Percentiles rank a stretch among this genome's conserved stretches.
These are phyloP conservation scores for Aphelinus atriplicis DNA, from an alignment of 1,140 invertebrate species.

Conservation along the genomic window DNA sequence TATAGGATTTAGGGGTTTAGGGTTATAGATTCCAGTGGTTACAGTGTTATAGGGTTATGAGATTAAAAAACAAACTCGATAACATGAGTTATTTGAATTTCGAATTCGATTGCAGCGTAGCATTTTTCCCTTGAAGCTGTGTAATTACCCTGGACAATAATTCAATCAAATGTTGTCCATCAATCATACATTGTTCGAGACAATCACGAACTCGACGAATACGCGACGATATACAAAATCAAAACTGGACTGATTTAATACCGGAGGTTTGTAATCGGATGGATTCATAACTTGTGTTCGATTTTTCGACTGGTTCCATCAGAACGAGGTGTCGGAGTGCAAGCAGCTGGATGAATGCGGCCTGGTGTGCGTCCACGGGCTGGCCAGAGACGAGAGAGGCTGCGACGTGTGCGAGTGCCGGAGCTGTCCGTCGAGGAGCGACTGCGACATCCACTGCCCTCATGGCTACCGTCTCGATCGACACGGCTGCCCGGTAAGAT, in stretches of 20 bases:
- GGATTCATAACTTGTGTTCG: no score
- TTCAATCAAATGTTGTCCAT: no score
- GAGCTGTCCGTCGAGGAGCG: constrained; percentile 48
- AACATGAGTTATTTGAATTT: no score
- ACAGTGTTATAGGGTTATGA: no score
- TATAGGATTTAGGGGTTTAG: no score
- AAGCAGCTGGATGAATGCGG: constrained; percentile 43
- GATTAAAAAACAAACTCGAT: no score
- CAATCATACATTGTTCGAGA: background rate
- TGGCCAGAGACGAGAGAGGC: constrained; percentile 57
- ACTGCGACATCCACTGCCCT: constrained; percentile 51
- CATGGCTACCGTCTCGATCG: constrained; percentile 57
- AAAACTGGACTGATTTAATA: background rate
- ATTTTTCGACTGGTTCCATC: no score
- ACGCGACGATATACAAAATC: background rate
- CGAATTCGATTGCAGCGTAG: no score
- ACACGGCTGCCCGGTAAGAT: constrained; percentile 55
- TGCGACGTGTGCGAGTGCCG: constrained; percentile 59
- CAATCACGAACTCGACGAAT: background rate
- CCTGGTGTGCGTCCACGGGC: constrained; percentile 44
- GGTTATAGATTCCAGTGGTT: no score
- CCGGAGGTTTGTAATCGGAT: background rate
- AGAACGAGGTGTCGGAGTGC: no score
- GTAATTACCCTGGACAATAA: no score
- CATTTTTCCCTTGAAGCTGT: no score